These are phyloP conservation scores for Crypturellus undulatus DNA, from an alignment of 2,113 vertebrate genomes.

Conservation along the genomic window DNA sequence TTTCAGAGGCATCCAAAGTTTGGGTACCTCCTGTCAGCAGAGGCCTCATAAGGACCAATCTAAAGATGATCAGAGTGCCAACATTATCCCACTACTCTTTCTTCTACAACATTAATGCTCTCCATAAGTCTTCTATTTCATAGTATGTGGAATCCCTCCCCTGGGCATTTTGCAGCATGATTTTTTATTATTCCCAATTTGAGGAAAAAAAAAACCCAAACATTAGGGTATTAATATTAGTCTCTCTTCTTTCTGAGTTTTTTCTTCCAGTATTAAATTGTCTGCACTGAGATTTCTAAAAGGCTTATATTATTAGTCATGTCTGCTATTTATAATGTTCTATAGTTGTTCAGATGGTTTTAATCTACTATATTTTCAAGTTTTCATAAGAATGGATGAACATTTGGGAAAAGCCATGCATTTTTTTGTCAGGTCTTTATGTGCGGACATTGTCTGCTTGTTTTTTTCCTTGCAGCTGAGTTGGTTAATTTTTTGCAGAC, in stretches of 20 bases:
- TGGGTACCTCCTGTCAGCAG: not conserved
- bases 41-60: not conserved
- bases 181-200: not conserved
- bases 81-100: not conserved
- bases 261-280: not conserved
- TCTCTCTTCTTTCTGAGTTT: not conserved
- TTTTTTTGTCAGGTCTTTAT: not conserved
- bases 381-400: not conserved
- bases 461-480: slow-evolving; percentile 4
- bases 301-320: not conserved
- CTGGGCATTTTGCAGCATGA: not conserved
- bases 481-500: not conserved
- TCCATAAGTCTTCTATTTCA: not conserved
- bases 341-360: not conserved
- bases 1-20: not conserved
- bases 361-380: not conserved
- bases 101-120: not conserved
- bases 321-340: not conserved
- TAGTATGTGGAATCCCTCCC: not conserved
- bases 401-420: not conserved
- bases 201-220: accelerated
- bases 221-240: not conserved
- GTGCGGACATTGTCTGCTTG: not conserved
- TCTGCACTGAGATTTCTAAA: not conserved
- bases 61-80: not conserved